These are phyloP conservation scores for Ferrisia virgata DNA, from an alignment of 2,888 invertebrate genomes.

Conservation along the genomic window DNA sequence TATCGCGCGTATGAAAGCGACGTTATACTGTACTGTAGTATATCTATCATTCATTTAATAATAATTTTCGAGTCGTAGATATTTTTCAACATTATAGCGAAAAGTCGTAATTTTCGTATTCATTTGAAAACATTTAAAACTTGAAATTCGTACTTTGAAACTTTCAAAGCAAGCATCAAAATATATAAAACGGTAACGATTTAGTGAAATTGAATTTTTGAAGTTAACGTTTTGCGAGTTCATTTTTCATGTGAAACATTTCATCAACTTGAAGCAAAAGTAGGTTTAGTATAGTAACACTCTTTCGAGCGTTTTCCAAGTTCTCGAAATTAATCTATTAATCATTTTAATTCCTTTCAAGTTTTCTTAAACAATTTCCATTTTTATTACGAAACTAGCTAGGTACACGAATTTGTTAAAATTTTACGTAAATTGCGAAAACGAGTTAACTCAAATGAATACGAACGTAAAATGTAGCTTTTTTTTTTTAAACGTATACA, in stretches of 20 bases:
- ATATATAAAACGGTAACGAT: not conserved
- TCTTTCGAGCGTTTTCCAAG: not conserved
- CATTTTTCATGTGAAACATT: not conserved
- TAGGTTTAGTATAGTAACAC: not conserved
- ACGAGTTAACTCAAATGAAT: not conserved
- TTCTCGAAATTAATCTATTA: not conserved
- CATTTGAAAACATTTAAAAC: not conserved
- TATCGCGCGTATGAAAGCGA: too few species aligned
- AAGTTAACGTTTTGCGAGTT: not conserved
- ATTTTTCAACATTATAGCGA: too few species aligned
- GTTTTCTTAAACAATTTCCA: not conserved
- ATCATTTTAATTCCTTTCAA: not conserved
- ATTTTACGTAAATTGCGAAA: not conserved
- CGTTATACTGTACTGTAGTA: too few species aligned
- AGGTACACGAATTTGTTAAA: not conserved
- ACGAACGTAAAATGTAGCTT: not conserved
- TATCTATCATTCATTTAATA: too few species aligned
- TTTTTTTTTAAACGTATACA: too few species aligned
- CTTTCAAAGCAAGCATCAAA: not conserved
- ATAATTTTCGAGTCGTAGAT: too few species aligned
- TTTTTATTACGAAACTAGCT: not conserved
- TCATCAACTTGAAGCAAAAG: not conserved
- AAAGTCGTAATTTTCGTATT: too few species aligned
- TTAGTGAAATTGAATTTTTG: not conserved
- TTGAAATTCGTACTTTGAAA: not conserved